Percentiles rank a stretch among this genome's conserved stretches.
phyloP scores from a whole-genome alignment of 2,113 vertebrate genomes.

The Oostethus manadensis region DNA sequence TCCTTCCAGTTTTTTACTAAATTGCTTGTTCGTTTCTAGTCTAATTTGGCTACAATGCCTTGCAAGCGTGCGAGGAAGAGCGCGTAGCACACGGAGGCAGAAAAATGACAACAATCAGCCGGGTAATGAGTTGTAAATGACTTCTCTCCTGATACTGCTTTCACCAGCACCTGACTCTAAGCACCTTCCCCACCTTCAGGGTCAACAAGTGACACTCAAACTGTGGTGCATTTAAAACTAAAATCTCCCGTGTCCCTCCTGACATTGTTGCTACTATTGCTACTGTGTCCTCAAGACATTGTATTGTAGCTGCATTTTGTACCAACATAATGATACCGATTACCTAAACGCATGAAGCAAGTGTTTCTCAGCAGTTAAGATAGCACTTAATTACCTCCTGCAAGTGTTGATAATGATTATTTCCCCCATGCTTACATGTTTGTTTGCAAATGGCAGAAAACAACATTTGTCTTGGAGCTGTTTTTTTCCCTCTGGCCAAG shows the following conservation, averaged over 20 bases:
- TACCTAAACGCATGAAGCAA: neutral
- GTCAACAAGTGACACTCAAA: constrained; percentile 30
- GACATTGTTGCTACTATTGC: too few relatives aligned
- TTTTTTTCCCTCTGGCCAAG: too few relatives aligned
- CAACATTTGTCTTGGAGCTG: neutral
- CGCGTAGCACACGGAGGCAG: constrained; percentile 20
- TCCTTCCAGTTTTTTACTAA: neutral
- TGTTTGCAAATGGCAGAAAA: neutral
- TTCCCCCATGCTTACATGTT: neutral
- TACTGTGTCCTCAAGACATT: too few relatives aligned
- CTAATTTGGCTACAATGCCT: neutral
- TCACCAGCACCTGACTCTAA: constrained; percentile 26
- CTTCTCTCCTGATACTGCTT: constrained; percentile 24
- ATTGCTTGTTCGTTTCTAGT: neutral
- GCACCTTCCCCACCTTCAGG: constrained; percentile 26
- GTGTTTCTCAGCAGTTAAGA: neutral
- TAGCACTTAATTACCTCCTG: neutral
- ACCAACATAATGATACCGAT: neutral
- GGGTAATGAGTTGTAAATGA: constrained; percentile 38
- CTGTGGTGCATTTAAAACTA: too few relatives aligned
- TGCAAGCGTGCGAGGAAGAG: constrained; percentile 3
- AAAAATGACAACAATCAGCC: constrained; percentile 20
- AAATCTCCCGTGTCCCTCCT: too few relatives aligned
- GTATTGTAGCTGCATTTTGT: neutral
- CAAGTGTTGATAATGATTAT: neutral